A percentile compares a stretch with the other conserved stretches of the same genome.
phyloP scores from a whole-genome alignment of 2,797 vertebrate species.

The Bovichtus variegatus region DNA sequence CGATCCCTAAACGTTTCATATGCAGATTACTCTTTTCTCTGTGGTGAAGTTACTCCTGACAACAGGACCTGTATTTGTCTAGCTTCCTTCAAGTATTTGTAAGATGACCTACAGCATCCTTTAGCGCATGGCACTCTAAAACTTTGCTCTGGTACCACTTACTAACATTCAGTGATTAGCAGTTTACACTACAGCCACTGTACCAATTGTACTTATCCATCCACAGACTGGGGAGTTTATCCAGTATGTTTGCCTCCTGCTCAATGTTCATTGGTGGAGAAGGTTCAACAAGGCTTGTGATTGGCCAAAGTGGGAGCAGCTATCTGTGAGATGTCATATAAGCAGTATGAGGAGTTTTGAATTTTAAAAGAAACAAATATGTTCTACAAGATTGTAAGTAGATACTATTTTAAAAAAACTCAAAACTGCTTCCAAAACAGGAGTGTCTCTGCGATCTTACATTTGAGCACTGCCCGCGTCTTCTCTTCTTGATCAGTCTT shows the following conservation, averaged over 20 bases:
- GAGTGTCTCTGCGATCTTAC: not conserved
- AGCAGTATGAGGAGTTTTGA: not conserved
- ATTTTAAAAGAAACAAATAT: not conserved
- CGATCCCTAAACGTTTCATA: not conserved
- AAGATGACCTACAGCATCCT: not conserved
- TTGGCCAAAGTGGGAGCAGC: not conserved
- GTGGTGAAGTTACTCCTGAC: slow-evolving; percentile 18
- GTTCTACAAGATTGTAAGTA: not conserved
- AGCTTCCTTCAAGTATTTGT: slow-evolving; percentile 15
- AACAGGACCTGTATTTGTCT: slow-evolving; percentile 1
- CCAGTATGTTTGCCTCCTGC: not conserved
- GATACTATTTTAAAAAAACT: not conserved
- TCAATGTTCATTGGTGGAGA: not conserved
- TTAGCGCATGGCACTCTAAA: not conserved
- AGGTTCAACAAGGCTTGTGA: slow-evolving; percentile 16
- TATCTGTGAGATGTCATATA: not conserved
- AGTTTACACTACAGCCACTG: slow-evolving; percentile 8
- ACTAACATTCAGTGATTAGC: not conserved
- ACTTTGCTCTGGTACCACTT: slow-evolving; percentile 1
- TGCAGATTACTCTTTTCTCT: slow-evolving; percentile 34
- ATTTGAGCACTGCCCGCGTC: slow-evolving; percentile 30
- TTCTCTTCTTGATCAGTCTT: slow-evolving; percentile 30
- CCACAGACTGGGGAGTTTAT: not conserved
- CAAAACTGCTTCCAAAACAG: slow-evolving; percentile 6
- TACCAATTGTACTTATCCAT: slow-evolving; percentile 20